phyloP scores from a whole-genome alignment of 2,113 vertebrate species.

The Dolichallabes microphthalmus region DNA sequence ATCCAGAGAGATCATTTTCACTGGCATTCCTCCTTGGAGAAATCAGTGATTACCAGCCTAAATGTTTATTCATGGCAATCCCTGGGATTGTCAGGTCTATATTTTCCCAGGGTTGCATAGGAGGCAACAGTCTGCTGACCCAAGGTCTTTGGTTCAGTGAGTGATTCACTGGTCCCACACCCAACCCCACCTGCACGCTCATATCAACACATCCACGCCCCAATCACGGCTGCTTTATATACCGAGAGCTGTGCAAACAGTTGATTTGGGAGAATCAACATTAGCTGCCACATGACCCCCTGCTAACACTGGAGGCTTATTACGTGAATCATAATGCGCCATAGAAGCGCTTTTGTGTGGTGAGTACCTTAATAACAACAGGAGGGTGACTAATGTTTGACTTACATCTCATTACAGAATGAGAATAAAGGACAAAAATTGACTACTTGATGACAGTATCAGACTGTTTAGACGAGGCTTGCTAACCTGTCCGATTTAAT shows the following conservation, averaged over 20 bases:
- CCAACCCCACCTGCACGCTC: conserved; percentile 45
- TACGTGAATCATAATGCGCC: conserved; percentile 49
- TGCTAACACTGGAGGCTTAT: conserved; percentile 37
- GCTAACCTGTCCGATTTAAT: conserved; percentile 67
- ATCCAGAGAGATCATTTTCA: conserved; percentile 57
- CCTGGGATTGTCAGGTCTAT: conserved; percentile 53
- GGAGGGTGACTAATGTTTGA: conserved; percentile 64
- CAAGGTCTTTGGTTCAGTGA: conserved; percentile 50
- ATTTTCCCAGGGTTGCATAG: conserved; percentile 53
- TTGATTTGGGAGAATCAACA: conserved; percentile 50
- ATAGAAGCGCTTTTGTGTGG: conserved; percentile 54
- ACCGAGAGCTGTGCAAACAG: conserved; percentile 54
- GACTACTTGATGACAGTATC: conserved; percentile 58
- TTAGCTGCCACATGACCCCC: conserved; percentile 42
- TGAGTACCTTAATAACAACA: conserved; percentile 60
- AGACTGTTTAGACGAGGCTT: conserved; percentile 70
- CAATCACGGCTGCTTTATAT: conserved; percentile 53
- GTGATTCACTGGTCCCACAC: conserved; percentile 54
- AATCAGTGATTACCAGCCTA: conserved; percentile 48
- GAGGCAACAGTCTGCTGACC: conserved; percentile 49
- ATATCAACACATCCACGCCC: conserved; percentile 49
- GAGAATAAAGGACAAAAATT: conserved; percentile 60
- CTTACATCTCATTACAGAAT: conserved; percentile 61
- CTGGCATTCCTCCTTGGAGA: conserved; percentile 54
- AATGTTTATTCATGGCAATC: conserved; percentile 40